These are phyloP conservation scores for Ianthella basta DNA, from an alignment of 37 sponge, comb jelly and placozoan species.

Conservation along the genomic window DNA sequence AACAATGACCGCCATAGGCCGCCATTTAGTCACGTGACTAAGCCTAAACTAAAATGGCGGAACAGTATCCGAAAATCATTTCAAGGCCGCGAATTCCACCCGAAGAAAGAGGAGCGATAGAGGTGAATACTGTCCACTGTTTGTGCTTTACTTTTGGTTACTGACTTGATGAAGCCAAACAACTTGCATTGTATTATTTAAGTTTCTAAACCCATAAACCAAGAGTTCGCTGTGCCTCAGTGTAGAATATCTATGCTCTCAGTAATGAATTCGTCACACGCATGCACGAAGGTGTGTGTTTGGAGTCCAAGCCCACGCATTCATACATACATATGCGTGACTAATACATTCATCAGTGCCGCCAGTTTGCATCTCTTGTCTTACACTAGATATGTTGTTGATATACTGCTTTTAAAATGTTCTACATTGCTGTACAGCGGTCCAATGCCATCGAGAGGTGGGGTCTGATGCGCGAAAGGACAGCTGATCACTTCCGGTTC, in stretches of 20 bases:
- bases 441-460: constrained; percentile 76
- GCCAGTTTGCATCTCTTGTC: too few relatives aligned
- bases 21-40: background rate
- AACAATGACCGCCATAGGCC: too few relatives aligned
- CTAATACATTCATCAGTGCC: too few relatives aligned
- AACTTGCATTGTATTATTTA: background rate
- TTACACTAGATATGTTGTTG: too few relatives aligned
- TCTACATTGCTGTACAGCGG: too few relatives aligned
- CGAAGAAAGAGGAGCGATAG: constrained; percentile 48
- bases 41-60: constrained; percentile 31
- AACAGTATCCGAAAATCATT: constrained; percentile 29
- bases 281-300: too few relatives aligned
- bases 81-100: constrained; percentile 58
- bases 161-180: background rate
- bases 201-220: background rate
- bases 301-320: too few relatives aligned
- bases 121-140: constrained; percentile 22
- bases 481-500: constrained; percentile 74
- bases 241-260: too few relatives aligned
- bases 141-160: background rate
- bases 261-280: too few relatives aligned
- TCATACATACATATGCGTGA: too few relatives aligned
- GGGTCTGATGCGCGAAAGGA: constrained; percentile 76
- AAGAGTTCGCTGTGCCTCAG: background rate
- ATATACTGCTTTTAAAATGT: too few relatives aligned